Evolutionary conservation across 2,797 vertebrate species (phyloP).

Genomic region (Liasis olivaceus): DNA sequence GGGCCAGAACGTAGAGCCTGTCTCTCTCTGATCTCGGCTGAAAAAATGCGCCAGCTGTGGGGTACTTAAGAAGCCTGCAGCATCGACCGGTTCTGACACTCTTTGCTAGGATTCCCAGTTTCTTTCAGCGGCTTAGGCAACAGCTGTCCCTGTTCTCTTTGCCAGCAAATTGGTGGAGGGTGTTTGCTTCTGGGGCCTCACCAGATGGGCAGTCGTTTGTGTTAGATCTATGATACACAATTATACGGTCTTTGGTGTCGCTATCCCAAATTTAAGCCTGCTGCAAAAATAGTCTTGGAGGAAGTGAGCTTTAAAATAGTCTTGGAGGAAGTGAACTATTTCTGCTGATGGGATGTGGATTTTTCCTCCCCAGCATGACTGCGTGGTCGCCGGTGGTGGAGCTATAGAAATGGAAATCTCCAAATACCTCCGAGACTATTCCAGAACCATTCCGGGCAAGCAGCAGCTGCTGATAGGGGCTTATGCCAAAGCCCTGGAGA

Average conservation of each 20-base stretch:
- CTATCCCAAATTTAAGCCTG: fast-evolving
- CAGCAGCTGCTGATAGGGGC: conserved; percentile 96
- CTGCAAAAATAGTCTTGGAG: fast-evolving
- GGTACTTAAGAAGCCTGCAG: no score
- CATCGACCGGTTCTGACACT: no score
- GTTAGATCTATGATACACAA: fast-evolving
- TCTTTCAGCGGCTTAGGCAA: not conserved
- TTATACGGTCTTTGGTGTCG: not conserved
- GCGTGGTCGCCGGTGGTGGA: conserved; percentile 91
- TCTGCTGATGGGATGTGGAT: not conserved
- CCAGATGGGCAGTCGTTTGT: not conserved
- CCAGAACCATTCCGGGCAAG: conserved; percentile 96
- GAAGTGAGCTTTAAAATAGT: not conserved
- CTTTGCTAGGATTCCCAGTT: not conserved
- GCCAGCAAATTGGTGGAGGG: not conserved
- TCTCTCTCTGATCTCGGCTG: no score
- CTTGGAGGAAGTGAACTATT: not conserved
- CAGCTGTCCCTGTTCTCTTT: not conserved
- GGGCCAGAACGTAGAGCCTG: no score
- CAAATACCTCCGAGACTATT: conserved; percentile 92
- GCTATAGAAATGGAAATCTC: conserved; percentile 99
- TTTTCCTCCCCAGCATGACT: conserved; percentile 84
- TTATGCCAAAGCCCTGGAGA: conserved; percentile 94
- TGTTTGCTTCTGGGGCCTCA: fast-evolving
- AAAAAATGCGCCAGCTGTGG: no score